Evolutionary conservation across 2,888 invertebrate species (phyloP), one percentile per base, ranked within the genome.

Genomic region (Agrochola circellaris): DNA sequence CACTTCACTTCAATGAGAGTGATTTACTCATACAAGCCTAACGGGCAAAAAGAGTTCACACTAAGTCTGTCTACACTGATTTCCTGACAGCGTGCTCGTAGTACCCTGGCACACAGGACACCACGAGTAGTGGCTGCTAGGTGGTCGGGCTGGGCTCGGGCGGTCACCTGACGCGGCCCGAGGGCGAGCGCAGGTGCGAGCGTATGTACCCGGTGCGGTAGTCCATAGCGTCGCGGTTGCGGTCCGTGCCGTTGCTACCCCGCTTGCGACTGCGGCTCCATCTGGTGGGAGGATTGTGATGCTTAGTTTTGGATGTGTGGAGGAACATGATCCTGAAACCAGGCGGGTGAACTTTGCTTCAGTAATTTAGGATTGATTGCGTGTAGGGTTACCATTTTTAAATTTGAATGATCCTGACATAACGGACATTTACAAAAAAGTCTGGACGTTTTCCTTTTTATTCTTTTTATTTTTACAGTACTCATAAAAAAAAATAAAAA

Each of bases 111-210:
- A 74, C 82, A 60, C 79, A 73, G 75, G 85, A 61, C 61, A 84
- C 83, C 61, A 85, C 85, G 85, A 79, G 85, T 56, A 80, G 84
- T 20, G 84, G 80, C 80, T 83, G 85, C 85, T 76, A 77, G 66
- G 84, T 56, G 61, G 84, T 54, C 66, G 77, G 73, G 61, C 65
- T 58, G 71, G 88, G 83, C 83, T 83, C 79, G 83, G 92, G 93
- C 97, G 97, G 98, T 98, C 98, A 99, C 98, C 99, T 98, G 95
- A 99, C 99, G 95, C 99, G 98, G 93, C 99, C 99, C 86, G 99
- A 99, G 70, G 99, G 99, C 91, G 99, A 99, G 89, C 99, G 98
- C 91, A 99, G 97, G 96, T 99, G 98, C 87, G 99, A 99, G 90
- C 99, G 98, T 94, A 99, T 99, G 97, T 99, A 99, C 83, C 98